These are phyloP conservation scores for Lypha dubia DNA, from an alignment of 2,888 invertebrate genomes.

Conservation along the genomic window DNA sequence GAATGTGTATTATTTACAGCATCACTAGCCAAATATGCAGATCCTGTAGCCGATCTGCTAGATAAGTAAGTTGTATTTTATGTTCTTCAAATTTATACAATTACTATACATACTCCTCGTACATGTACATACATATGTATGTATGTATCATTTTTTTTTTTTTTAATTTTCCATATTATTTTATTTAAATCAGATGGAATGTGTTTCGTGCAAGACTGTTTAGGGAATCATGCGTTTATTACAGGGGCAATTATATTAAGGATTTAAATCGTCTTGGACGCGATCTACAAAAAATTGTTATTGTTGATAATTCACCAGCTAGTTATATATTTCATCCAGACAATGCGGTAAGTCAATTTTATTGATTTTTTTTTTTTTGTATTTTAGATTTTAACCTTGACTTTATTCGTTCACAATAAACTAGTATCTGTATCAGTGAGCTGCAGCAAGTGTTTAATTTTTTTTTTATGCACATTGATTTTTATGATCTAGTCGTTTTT, in stretches of 20 bases:
- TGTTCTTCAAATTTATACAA: too few species aligned
- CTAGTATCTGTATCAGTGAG: too few species aligned
- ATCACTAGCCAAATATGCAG: constrained; percentile 99
- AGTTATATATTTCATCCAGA: constrained; percentile 99
- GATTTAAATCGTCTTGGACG: constrained; percentile 98
- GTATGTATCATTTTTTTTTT: constrained; percentile 46
- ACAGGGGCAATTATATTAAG: constrained; percentile 99
- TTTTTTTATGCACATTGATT: too few species aligned
- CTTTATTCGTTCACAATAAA: too few species aligned
- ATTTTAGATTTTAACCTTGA: not conserved
- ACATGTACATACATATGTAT: too few species aligned
- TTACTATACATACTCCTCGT: too few species aligned
- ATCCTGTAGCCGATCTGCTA: constrained; percentile 99
- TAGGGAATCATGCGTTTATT: constrained; percentile 99
- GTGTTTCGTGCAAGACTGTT: constrained; percentile 98
- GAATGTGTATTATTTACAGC: constrained; percentile 99
- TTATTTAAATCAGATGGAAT: constrained; percentile 88
- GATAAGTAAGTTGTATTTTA: constrained; percentile 92
- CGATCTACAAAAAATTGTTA: constrained; percentile 97
- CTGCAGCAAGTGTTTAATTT: too few species aligned
- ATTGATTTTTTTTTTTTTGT: not conserved
- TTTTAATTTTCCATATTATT: constrained; percentile 41
- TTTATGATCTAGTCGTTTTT: too few species aligned
- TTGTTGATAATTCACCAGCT: constrained; percentile 99
- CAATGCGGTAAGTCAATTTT: constrained; percentile 94